Base-by-base conservation (phyloP, 2,797 vertebrate species). In the Bovichtus diacanthus region DNA sequence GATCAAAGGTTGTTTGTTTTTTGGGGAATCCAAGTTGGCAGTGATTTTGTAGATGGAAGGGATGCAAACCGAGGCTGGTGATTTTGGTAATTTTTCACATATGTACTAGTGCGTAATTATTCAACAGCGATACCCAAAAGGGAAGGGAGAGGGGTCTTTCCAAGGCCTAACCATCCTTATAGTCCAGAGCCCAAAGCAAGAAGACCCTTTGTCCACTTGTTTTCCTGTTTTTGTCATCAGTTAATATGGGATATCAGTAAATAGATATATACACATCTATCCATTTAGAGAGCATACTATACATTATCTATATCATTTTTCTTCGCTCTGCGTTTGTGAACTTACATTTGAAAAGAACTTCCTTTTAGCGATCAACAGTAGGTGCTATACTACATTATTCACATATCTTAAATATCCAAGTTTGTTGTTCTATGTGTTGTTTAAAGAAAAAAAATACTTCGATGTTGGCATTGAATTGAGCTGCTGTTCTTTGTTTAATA, bases 321-420 rank as follows among this genome's bases (percentile, higher is more conserved):
- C 79, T 95, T 95, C 86, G 84, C 91, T 95, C 91, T 93, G 87
- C 92, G 91, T 95, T 95, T 72, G 92, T 94, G 93, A 92, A 94
- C 90, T 95, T 94, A 91, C 93, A 94, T 95, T 95, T 91, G 87
- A 97, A 95, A 96, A 96, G 94, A 97, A 97, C 96, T 98, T 99
- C 96, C 97, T 98, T 94, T 96, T 99, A 97, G 97, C 97, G 96
- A 95, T 97, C 96, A 98, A 97, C 96, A 96, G 98, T 99, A 99
- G 98, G 98, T 99, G 98, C 98, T 99, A 99, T 96, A 95, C 92
- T 90, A 97, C 97, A 98, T 99, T 97, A 98, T 97, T 98, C 97
- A 99, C 98, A 99, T 99, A 99, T 99, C 98, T 99, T 98, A 98
- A 96, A 97, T 98, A 98, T 99, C 96, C 97, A 97, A 98, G 95